These are phyloP conservation scores for Trematocara nigrifrons DNA, from an alignment of 2,113 vertebrate species.

Conservation along the genomic window DNA sequence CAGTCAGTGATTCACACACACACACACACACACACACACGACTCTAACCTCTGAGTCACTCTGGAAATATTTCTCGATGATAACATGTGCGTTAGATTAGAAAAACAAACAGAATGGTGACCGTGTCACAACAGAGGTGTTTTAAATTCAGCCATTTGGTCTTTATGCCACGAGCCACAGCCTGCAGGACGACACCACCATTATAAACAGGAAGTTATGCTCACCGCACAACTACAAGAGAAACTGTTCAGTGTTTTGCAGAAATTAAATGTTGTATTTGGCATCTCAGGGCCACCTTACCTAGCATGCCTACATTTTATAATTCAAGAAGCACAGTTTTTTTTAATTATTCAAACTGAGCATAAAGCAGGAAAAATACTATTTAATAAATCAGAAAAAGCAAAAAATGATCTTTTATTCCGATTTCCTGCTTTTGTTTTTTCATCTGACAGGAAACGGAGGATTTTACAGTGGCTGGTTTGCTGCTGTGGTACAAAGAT, in stretches of 20 bases:
- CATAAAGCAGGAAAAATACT: not conserved
- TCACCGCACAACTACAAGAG: not conserved
- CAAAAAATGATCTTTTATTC: not conserved
- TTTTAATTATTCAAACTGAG: not conserved
- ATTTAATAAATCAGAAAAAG: not conserved
- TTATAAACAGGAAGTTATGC: not conserved
- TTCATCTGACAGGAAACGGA: not conserved
- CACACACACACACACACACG: slow-evolving; percentile 4
- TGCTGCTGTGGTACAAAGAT: not conserved
- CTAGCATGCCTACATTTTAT: not conserved
- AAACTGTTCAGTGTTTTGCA: not conserved
- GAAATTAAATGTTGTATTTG: not conserved
- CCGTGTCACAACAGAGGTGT: not conserved
- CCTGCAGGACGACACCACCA: not conserved
- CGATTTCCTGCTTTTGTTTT: not conserved
- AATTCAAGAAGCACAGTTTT: not conserved
- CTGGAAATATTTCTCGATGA: not conserved
- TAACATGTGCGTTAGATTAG: not conserved
- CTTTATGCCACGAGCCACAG: not conserved
- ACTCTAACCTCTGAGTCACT: slow-evolving; percentile 9
- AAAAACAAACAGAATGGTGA: not conserved
- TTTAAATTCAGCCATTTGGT: not conserved
- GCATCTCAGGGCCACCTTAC: not conserved
- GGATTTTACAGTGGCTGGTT: not conserved
- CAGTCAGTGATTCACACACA: not conserved